Conservation (phyloP, 2,797 vertebrate genomes). For the Lerista edwardsae region DNA sequence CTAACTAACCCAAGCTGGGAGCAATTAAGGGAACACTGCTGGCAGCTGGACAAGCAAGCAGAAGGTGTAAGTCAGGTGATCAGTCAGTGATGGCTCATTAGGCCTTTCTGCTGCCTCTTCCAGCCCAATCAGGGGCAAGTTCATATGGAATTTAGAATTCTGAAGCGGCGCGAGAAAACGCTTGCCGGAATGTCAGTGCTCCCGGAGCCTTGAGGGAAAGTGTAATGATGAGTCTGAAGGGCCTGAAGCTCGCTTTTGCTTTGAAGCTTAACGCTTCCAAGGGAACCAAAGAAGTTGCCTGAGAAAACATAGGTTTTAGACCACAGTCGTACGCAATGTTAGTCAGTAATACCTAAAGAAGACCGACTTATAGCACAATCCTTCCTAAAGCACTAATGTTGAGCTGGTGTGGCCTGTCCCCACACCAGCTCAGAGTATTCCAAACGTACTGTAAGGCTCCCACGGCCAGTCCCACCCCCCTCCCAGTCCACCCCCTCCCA, state of each 20-base stretch:
- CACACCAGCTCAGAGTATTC: no score
- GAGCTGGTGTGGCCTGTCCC: no score
- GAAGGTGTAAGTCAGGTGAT: neutral
- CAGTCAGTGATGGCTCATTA: neutral
- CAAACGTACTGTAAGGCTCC: no score
- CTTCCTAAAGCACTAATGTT: no score
- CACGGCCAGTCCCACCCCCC: no score
- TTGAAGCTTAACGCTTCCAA: neutral
- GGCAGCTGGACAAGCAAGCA: neutral
- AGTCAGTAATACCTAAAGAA: neutral
- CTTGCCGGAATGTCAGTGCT: neutral
- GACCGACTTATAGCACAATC: no score
- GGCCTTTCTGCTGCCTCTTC: neutral
- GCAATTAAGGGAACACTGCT: neutral
- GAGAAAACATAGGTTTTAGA: neutral
- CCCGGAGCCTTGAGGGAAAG: neutral
- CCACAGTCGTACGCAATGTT: neutral
- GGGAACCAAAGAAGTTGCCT: neutral
- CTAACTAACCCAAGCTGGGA: constrained; percentile 27
- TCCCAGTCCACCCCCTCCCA: no score
- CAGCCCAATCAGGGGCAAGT: neutral
- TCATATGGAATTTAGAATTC: neutral
- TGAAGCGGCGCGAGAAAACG: neutral
- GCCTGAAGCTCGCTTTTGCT: neutral
- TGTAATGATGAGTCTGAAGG: neutral